phyloP scores from a whole-genome alignment of 92 coral and sea anemone genomes.

The Nematostella vectensis region DNA sequence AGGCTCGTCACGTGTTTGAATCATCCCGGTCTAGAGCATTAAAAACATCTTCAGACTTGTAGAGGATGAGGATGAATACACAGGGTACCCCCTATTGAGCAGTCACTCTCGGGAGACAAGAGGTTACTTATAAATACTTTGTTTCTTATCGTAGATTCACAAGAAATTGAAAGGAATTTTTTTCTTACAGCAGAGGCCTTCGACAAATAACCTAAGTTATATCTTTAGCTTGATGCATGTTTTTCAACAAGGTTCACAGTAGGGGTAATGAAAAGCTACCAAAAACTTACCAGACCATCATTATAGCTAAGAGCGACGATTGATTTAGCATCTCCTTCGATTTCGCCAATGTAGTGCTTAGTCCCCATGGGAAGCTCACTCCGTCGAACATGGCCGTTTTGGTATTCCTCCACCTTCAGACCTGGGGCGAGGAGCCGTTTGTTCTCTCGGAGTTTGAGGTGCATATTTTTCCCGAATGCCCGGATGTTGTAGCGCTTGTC shows the following conservation, averaged over 20 bases:
- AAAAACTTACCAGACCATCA: constrained; percentile 64
- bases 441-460: constrained; percentile 55
- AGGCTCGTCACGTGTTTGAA: constrained; percentile 25
- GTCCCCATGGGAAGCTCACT: constrained; percentile 40
- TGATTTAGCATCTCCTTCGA: constrained; percentile 73
- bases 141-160: too few relatives aligned
- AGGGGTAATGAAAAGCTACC: background rate
- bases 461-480: constrained; percentile 69
- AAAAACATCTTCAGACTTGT: too few relatives aligned
- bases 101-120: too few relatives aligned
- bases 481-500: constrained; percentile 35
- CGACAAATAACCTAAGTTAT: too few relatives aligned
- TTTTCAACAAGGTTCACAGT: too few relatives aligned
- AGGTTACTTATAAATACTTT: too few relatives aligned
- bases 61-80: too few relatives aligned
- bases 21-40: constrained; percentile 29
- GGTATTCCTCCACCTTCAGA: constrained; percentile 38
- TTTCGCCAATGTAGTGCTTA: constrained; percentile 65
- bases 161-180: too few relatives aligned
- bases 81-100: too few relatives aligned
- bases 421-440: constrained; percentile 61
- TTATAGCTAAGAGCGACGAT: constrained; percentile 68
- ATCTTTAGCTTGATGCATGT: too few relatives aligned
- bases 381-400: constrained; percentile 49
- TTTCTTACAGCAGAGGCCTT: too few relatives aligned